phyloP scores from a whole-genome alignment of 2,797 vertebrate species.

The Ptychadena robeensis region DNA sequence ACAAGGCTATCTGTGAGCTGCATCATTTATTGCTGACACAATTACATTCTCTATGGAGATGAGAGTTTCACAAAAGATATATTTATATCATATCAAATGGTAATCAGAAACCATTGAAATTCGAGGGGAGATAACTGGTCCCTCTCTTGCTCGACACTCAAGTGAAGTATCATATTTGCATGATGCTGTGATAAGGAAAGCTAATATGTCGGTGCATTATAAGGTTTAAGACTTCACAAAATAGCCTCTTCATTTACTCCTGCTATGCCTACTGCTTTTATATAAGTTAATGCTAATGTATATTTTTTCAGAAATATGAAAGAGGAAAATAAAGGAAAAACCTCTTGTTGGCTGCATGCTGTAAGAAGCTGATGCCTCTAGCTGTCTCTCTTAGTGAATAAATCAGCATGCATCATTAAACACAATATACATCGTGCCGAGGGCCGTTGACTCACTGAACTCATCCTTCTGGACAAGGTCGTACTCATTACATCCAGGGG shows the following conservation, averaged over 20 bases:
- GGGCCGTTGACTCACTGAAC: slow-evolving; percentile 56
- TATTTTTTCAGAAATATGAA: slow-evolving; percentile 33
- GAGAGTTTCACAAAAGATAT: slow-evolving; percentile 1
- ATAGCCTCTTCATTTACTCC: not conserved
- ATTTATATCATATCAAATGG: slow-evolving; percentile 62
- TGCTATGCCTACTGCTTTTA: slow-evolving; percentile 9
- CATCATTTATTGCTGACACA: slow-evolving; percentile 72
- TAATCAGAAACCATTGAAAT: slow-evolving; percentile 66
- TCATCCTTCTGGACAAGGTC: slow-evolving; percentile 60
- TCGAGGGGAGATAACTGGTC: slow-evolving; percentile 20
- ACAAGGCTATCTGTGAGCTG: slow-evolving; percentile 74
- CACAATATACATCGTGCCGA: slow-evolving; percentile 51
- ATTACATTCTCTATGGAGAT: slow-evolving; percentile 61
- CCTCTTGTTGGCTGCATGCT: slow-evolving; percentile 12
- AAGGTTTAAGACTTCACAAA: slow-evolving; percentile 7
- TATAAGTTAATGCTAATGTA: slow-evolving; percentile 40
- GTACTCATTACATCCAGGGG: not conserved
- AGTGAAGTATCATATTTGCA: slow-evolving; percentile 44
- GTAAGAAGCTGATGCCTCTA: slow-evolving; percentile 25
- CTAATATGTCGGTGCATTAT: slow-evolving; percentile 31
- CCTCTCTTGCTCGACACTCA: slow-evolving; percentile 41
- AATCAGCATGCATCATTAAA: slow-evolving; percentile 60
- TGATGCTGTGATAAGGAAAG: slow-evolving; percentile 38
- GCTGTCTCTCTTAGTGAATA: slow-evolving; percentile 55
- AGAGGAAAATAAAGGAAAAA: not conserved